Base-by-base conservation (phyloP, 2,888 invertebrate genomes). In the Camptogramma bilineatum region DNA sequence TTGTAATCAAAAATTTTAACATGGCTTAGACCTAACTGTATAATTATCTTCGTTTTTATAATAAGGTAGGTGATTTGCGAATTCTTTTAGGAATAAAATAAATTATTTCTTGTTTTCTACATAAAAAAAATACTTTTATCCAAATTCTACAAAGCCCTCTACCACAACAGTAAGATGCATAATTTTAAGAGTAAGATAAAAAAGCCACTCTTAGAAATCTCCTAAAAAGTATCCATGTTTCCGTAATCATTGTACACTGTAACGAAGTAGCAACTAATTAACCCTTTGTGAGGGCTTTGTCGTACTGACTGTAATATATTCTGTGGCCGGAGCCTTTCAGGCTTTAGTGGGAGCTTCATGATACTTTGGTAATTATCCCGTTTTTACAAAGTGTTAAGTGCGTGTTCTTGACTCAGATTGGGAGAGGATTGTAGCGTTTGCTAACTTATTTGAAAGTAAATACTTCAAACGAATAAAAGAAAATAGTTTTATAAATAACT, bases 251-350 rank as follows among this genome's bases (percentile, higher is more conserved):
- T 73, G 71, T 76, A 71, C 69, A 74, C 72, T 72, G 73, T 76
- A 76, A 74, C 72, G 77, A 77, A 75, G 71, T 60, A 74, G 73
- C 74, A 74, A 75, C 74, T 79, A 80, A 81, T 81, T 80, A 80
- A 75, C 72, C 74, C 71, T 70, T 67, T 67, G 70, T 78, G 79
- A 77, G 66, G 68, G 62, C 52, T 54, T 48, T 7, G 10, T 19
- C 18, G 51, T 48, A 60, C 52, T 44, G 46, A 52, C 47, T 64
- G 60, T 44, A 47, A 46, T 34, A 48, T 56, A 52, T 56, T 52
- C 56, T 64, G 55, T 64, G 52, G 60, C 42, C 34, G 2, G 34
- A 53, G 61, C 53, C 70, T 71, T 71, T 64, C 65, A 64, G 66
- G 67, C 56, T 67, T 73, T 71, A 68, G 65, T 56, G 62, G 66